Conservation (phyloP, 2,888 invertebrate species). For the Halocaridina rubra region DNA sequence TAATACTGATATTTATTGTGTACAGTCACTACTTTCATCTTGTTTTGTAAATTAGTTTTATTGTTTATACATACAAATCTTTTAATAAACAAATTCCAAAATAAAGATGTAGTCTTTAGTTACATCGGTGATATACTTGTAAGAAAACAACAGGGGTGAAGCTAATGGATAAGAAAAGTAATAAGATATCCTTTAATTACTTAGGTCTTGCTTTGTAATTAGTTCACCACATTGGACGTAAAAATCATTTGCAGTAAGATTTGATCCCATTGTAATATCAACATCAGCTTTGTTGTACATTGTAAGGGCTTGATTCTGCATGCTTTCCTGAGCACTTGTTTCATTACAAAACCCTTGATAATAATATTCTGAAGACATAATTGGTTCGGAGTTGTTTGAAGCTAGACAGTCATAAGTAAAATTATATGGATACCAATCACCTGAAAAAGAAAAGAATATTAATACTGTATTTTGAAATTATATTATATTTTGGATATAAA, state of each 20-base stretch:
- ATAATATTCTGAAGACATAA: background rate
- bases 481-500: no score
- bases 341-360: background rate
- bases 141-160: no score
- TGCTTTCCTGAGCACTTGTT: background rate
- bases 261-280: background rate
- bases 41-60: conserved; percentile 48
- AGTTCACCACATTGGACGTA: background rate
- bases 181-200: no score
- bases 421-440: conserved; percentile 16
- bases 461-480: no score
- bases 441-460: no score
- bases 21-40: conserved; percentile 43
- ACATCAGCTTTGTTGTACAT: background rate
- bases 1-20: conserved; percentile 54
- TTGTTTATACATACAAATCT: conserved; percentile 46
- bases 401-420: conserved; percentile 8
- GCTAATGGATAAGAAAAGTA: no score
- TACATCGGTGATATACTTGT: no score
- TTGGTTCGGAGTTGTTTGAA: background rate
- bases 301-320: background rate
- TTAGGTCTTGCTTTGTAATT: no score
- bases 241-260: background rate
- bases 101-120: background rate
- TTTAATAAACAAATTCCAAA: conserved; percentile 29